Conservation (phyloP, 2,797 vertebrate species). For the Rhinoraja longicauda region DNA sequence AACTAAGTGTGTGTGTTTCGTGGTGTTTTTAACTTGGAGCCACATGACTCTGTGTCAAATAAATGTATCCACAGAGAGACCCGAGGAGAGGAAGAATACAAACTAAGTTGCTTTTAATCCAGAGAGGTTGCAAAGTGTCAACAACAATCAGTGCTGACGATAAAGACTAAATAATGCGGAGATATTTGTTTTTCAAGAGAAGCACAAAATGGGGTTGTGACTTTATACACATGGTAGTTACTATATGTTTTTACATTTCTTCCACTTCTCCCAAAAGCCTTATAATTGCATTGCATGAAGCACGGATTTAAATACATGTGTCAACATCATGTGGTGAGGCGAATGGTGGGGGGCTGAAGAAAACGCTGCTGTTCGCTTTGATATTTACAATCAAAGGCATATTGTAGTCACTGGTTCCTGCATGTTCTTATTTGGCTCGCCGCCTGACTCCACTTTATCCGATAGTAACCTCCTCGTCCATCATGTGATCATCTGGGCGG, state of each 20-base stretch:
- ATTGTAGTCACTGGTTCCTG: not conserved
- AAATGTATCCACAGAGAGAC: not conserved
- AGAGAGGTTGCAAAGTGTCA: not conserved
- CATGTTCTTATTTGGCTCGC: not conserved
- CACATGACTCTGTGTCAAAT: not conserved
- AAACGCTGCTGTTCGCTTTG: not conserved
- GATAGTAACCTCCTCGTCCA: constrained; percentile 7
- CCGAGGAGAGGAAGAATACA: not conserved
- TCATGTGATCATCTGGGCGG: constrained; percentile 3
- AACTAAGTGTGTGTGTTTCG: not conserved
- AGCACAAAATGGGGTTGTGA: not conserved
- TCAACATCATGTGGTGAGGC: not conserved
- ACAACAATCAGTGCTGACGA: not conserved
- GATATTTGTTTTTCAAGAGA: not conserved
- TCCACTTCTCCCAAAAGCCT: not conserved
- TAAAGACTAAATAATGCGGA: not conserved
- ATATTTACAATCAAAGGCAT: constrained; percentile 25
- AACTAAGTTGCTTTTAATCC: not conserved
- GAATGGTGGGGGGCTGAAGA: not conserved
- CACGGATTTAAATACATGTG: not conserved
- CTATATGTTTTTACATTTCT: too few relatives aligned
- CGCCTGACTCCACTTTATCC: not conserved
- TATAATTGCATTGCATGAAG: not conserved
- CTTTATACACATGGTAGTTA: not conserved
- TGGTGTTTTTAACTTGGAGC: too few relatives aligned